Conservation (phyloP, 2,888 invertebrate genomes). For the Synergus japonicus region DNA sequence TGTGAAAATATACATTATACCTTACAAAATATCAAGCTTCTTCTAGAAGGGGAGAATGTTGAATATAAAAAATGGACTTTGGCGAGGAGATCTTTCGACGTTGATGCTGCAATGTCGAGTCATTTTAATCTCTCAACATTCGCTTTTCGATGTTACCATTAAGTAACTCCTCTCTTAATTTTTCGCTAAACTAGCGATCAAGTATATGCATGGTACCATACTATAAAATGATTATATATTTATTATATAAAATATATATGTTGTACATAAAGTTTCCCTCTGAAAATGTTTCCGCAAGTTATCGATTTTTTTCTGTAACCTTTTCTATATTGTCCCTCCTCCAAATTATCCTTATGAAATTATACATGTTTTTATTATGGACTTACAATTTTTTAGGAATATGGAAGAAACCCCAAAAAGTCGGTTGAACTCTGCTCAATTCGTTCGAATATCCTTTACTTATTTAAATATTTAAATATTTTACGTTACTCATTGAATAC, state of each 20-base stretch:
- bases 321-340: background rate
- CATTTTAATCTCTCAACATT: constrained; percentile 35
- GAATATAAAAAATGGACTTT: constrained; percentile 3
- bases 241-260: constrained; percentile 62
- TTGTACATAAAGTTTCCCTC: constrained; percentile 63
- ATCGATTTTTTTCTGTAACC: constrained; percentile 43
- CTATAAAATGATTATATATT: constrained; percentile 62
- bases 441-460: too few relatives aligned
- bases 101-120: constrained; percentile 22
- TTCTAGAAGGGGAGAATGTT: background rate
- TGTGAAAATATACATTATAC: background rate
- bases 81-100: constrained; percentile 26
- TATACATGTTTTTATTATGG: background rate
- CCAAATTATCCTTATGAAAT: background rate
- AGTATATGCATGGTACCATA: constrained; percentile 54
- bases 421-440: background rate
- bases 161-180: constrained; percentile 21
- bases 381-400: background rate
- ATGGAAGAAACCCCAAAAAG: background rate
- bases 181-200: constrained; percentile 32
- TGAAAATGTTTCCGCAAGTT: constrained; percentile 47
- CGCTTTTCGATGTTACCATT: constrained; percentile 34
- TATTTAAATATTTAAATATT: too few relatives aligned
- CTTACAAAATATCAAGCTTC: background rate
- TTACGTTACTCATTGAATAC: too few relatives aligned